phyloP scores from a whole-genome alignment of 2,888 invertebrate genomes.

The Melanargia galathea region DNA sequence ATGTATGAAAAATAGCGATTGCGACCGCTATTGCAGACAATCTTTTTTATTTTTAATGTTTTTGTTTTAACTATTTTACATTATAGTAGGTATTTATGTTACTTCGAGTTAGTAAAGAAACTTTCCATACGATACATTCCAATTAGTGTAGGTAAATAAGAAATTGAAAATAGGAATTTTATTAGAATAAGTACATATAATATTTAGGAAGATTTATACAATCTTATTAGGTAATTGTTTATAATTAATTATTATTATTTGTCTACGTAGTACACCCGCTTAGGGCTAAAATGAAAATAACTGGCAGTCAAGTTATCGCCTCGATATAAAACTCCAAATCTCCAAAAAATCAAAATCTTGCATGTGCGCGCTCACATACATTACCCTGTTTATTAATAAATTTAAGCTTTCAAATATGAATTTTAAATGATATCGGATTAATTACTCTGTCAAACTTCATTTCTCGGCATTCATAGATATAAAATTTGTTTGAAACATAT shows the following conservation, averaged over 20 bases:
- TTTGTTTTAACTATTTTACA: not conserved
- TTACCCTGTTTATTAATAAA: no score
- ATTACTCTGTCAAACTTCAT: no score
- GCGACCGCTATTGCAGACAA: not conserved
- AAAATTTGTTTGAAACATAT: no score
- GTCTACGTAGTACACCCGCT: not conserved
- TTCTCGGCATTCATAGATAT: no score
- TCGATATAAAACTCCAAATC: no score
- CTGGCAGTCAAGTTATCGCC: no score
- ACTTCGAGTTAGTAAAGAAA: constrained; percentile 4
- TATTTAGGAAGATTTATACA: constrained; percentile 9
- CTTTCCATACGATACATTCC: constrained; percentile 74
- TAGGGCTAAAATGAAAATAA: no score
- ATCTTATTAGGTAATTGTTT: constrained; percentile 8
- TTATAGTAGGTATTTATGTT: not conserved
- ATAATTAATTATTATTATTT: not conserved
- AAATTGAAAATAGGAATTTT: constrained; percentile 26
- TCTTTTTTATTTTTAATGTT: not conserved
- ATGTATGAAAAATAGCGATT: no score
- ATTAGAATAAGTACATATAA: not conserved
- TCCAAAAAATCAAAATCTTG: no score
- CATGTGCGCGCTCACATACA: no score
- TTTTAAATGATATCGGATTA: no score
- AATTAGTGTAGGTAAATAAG: constrained; percentile 42
- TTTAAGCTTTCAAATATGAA: no score